These are phyloP conservation scores for Eospalax fontanierii DNA, from an alignment of 2,797 vertebrate species.

Conservation along the genomic window DNA sequence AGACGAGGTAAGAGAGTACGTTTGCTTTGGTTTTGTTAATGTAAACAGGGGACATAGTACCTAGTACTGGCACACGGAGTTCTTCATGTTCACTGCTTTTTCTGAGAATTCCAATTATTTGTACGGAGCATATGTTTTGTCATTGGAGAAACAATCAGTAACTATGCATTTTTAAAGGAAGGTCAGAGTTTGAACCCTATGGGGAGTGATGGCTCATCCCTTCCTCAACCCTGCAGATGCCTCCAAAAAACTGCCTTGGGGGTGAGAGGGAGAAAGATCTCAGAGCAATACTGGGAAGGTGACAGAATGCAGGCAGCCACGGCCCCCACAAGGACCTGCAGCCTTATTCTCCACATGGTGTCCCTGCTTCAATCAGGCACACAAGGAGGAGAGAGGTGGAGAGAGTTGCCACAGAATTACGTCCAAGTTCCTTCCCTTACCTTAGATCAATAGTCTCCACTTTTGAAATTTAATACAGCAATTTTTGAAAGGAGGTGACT, in stretches of 20 bases:
- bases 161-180: background rate
- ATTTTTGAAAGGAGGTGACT: background rate
- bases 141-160: background rate
- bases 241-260: accelerated
- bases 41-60: background rate
- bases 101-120: background rate
- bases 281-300: accelerated
- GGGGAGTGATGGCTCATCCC: accelerated
- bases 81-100: background rate
- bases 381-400: background rate
- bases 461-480: background rate
- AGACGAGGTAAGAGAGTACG: background rate
- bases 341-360: background rate
- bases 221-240: too few relatives aligned
- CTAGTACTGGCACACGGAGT: accelerated
- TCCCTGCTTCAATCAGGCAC: background rate
- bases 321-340: too few relatives aligned
- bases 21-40: background rate
- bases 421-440: background rate
- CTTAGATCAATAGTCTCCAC: background rate
- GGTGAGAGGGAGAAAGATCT: background rate
- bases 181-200: background rate
- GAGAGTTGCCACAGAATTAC: background rate
- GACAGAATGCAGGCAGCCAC: accelerated
- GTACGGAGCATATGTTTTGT: background rate